Conservation (phyloP, 1,140 invertebrate genomes). For the Mactra quadrangularis region DNA sequence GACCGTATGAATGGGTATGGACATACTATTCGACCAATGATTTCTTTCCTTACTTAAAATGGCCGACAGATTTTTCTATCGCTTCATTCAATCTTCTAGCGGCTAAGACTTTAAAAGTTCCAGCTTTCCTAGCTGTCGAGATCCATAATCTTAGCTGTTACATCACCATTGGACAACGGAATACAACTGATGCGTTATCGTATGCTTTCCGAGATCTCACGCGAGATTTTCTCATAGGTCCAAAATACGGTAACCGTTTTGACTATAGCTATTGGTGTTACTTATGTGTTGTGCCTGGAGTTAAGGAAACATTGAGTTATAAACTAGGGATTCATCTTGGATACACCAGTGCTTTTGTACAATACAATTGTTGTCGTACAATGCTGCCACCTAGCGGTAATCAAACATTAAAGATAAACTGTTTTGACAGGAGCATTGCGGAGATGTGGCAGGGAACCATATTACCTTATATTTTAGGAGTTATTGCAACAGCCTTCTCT, state of each 20-base stretch:
- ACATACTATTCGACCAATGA: conserved; percentile 14
- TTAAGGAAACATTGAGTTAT: conserved; percentile 13
- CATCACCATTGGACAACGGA: background rate
- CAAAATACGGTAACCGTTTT: background rate
- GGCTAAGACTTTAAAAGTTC: background rate
- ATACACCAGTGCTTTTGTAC: conserved; percentile 6
- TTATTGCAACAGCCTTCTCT: conserved; percentile 6
- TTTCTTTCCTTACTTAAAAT: conserved; percentile 28
- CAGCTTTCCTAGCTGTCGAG: background rate
- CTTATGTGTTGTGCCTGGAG: conserved; percentile 19
- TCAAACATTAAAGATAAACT: background rate
- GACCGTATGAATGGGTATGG: conserved; percentile 37
- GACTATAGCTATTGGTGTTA: conserved; percentile 38
- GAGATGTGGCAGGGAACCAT: background rate
- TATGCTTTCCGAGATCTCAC: conserved; percentile 5
- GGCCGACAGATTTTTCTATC: conserved; percentile 39
- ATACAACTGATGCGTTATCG: background rate
- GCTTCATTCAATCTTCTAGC: conserved; percentile 11
- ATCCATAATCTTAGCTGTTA: background rate
- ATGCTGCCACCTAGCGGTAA: background rate
- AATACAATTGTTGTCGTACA: conserved; percentile 33
- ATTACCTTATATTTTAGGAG: conserved; percentile 6
- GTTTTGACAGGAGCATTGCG: background rate
- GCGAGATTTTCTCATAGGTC: background rate
- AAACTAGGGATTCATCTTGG: conserved; percentile 13